Base-by-base conservation (phyloP, 2,113 vertebrate genomes). In the Gallinago undulata region DNA sequence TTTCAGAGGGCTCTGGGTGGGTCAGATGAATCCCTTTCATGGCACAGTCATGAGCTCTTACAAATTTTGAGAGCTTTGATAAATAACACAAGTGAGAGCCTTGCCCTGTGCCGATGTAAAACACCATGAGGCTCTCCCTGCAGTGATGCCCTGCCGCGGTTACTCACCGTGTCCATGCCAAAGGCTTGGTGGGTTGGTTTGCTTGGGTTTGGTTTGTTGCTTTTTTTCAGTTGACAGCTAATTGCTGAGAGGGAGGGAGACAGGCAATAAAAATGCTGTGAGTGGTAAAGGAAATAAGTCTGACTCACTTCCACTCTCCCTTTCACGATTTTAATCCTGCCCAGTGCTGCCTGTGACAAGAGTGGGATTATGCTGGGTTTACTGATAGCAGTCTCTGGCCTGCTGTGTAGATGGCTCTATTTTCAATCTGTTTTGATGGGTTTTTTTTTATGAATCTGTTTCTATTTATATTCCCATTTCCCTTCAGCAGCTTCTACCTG, bases 251-350 rank as follows among this genome's bases (percentile, higher is more conserved):
- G 87, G 59, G 53, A 55, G 28, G 55, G 81, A 96, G 70, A 53
- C 62, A 66, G 55, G 92, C 95, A 95, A 69, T 95, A 92, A 92
- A 93, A 94, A 79, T 76, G 81, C 93, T 89, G 84, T 87, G 81
- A 92, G 89, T 89, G 73, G 84, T 76, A 77, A 89, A 95, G 92
- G 94, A 95, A 96, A 94, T 91, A 74, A 95, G 86, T 93, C 92
- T 96, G 92, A 95, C 86, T 94, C 84, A 89, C 76, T 96, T 94
- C 86, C 92, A 94, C 94, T 94, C 88, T 96, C 86, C 74, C 86
- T 96, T 94, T 95, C 80, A 94, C 50, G 0, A 89, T 92, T 96
- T 95, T 93, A 94, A 94, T 97, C 92, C 91, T 75, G 62, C 4
- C 2, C 93, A 83, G 37, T 57, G 77, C 91, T 93, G 91, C 77